Base-by-base conservation (phyloP, 92 coral and sea anemone species). In the Desmophyllum pertusum region DNA sequence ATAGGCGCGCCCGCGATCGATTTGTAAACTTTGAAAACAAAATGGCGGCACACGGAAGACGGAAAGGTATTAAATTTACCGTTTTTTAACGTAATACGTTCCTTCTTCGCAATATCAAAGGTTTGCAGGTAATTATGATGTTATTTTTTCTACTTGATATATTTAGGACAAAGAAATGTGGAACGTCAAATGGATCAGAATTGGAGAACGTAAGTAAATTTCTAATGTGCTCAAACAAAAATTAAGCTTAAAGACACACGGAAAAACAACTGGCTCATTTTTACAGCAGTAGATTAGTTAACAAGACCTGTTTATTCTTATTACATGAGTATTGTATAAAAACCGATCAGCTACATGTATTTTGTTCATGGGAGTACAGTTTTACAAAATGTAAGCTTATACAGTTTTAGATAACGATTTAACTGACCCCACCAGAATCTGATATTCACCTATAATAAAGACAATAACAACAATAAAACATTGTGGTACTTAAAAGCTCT, bases 131-230 rank as follows among this genome's bases (percentile, higher is more conserved):
- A 25, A 29, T 39, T 10, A 10, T 88, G 46, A 41, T 77, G 17
- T 48, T 65, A 9, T 57, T 36, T 41, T 4, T 31, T 4, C 15
- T 61, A 9, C 35, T 8, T 70, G 33, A 9, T n/a, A n/a, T n/a
- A n/a, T 75, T 37, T 65, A 66, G 88, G 90, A 17, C 48, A 36
- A 9, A 61, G 66, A 66, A 19, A 18, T 5, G 53, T 57, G 33
- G 84, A 80, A 35, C 76, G 76, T 38, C 67, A 80, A 23, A 46
- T 80, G 76, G 72, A 80, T 50, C 23, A 13, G 45, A 57, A 72
- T 23, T 80, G 84, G 84, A 80, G 84, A 53, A 68, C 50, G 84
- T 80, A 36, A 67, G 84, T 80, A n/a, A 30, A 35, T 59, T n/a
- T 19, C n/a, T 23, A 48, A 31, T 31, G 31, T 48, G 63, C 43